Conservation (phyloP, 2,888 invertebrate genomes). For the Kryphioiulus occultus region DNA sequence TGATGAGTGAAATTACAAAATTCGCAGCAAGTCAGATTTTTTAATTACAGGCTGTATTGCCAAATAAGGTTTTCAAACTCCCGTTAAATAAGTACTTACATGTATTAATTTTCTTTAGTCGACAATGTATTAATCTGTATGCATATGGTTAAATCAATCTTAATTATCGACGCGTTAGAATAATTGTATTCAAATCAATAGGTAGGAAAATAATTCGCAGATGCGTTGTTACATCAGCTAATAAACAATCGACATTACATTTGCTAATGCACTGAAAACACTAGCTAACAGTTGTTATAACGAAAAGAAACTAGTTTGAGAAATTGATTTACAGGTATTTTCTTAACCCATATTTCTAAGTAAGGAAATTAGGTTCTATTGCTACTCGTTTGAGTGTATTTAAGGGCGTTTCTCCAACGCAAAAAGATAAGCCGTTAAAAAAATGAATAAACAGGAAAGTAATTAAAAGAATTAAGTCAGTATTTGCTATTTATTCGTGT, state of each 20-base stretch:
- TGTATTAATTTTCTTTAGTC: background rate
- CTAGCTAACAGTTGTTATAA: background rate
- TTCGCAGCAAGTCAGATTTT: too few relatives aligned
- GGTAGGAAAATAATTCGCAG: too few relatives aligned
- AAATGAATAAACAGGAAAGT: background rate
- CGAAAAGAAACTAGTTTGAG: background rate
- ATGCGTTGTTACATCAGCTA: background rate
- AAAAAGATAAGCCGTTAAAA: background rate
- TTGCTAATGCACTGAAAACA: background rate
- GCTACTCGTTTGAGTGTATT: background rate
- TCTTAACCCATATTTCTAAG: background rate
- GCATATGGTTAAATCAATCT: too few relatives aligned
- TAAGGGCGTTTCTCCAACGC: background rate
- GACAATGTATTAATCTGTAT: background rate
- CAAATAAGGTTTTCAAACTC: too few relatives aligned
- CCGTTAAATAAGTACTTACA: too few relatives aligned
- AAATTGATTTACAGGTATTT: background rate
- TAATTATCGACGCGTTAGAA: background rate
- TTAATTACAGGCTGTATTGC: too few relatives aligned
- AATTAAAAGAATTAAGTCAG: constrained; percentile 20
- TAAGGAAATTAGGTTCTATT: background rate
- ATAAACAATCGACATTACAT: background rate
- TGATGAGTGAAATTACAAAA: too few relatives aligned
- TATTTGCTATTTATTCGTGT: background rate
- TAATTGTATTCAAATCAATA: too few relatives aligned